phyloP scores from a whole-genome alignment of 2,797 vertebrate species.

The Hozukius guyotensis region DNA sequence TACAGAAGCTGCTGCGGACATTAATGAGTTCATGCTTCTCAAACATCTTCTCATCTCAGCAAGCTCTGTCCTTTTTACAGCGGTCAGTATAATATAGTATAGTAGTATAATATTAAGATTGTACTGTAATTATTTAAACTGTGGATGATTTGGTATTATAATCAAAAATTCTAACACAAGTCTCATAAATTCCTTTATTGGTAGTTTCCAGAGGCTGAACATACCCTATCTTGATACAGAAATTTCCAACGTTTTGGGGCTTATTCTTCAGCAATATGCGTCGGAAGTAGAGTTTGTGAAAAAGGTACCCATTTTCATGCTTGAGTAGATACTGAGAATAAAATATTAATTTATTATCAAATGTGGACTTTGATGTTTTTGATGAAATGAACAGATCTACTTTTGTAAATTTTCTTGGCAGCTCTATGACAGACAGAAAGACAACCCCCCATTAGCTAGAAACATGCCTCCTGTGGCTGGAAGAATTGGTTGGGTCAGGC shows the following conservation, averaged over 20 bases:
- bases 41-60: slow-evolving; percentile 83
- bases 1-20: slow-evolving; percentile 81
- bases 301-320: slow-evolving; percentile 70
- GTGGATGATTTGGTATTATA: neutral
- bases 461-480: slow-evolving; percentile 87
- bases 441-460: slow-evolving; percentile 81
- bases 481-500: slow-evolving; percentile 86
- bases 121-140: neutral
- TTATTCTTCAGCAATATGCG: slow-evolving; percentile 83
- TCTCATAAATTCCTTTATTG: slow-evolving; percentile 23
- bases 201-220: slow-evolving; percentile 74
- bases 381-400: neutral
- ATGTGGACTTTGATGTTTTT: neutral
- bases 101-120: neutral
- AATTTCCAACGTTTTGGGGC: slow-evolving; percentile 59
- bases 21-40: slow-evolving; percentile 85
- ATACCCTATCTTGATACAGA: slow-evolving; percentile 84
- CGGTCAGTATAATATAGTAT: slow-evolving; percentile 69
- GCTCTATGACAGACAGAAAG: slow-evolving; percentile 82
- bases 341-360: neutral
- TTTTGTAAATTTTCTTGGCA: slow-evolving; percentile 37
- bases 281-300: slow-evolving; percentile 83
- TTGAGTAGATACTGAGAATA: neutral
- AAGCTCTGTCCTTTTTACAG: slow-evolving; percentile 82
- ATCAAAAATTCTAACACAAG: neutral